A percentile compares a stretch with the other conserved stretches of the same genome.
Conservation (phyloP, 2,888 invertebrate species). For the Copidosoma aretas region DNA sequence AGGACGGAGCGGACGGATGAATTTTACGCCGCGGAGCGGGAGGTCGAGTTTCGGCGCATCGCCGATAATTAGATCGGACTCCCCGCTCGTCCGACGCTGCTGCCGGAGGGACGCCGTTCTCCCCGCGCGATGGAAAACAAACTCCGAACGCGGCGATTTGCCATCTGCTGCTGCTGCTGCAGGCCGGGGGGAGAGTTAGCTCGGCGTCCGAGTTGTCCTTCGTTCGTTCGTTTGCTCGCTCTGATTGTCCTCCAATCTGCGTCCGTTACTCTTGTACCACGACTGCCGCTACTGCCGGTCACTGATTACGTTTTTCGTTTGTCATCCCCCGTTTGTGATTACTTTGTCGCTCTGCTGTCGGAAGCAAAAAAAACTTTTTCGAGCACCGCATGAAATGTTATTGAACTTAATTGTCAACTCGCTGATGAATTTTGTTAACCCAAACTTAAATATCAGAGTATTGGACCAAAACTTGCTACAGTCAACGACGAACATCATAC, state of each 20-base stretch:
- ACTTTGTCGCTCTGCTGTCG: too few species aligned
- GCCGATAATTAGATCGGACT: conserved; percentile 58
- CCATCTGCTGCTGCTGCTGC: background rate
- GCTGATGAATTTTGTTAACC: too few species aligned
- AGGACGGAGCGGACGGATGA: conserved; percentile 43
- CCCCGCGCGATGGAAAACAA: background rate
- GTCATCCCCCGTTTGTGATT: too few species aligned
- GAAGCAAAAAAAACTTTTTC: too few species aligned
- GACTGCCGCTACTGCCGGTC: too few species aligned
- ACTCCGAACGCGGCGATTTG: background rate
- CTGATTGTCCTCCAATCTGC: background rate
- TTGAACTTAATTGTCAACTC: too few species aligned
- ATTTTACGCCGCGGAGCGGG: conserved; percentile 45
- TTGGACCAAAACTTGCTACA: too few species aligned
- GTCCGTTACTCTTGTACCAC: background rate
- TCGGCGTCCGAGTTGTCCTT: background rate
- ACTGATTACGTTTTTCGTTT: too few species aligned
- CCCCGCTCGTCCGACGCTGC: conserved; percentile 45
- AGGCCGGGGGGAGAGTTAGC: background rate
- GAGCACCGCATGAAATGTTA: too few species aligned
- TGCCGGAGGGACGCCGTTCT: background rate
- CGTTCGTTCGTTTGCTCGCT: background rate
- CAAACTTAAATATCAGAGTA: too few species aligned
- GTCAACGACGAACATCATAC: too few species aligned
- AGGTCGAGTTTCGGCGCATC: conserved; percentile 52